Conservation (phyloP, 2,888 invertebrate species). For the Eristalis pertinax region DNA sequence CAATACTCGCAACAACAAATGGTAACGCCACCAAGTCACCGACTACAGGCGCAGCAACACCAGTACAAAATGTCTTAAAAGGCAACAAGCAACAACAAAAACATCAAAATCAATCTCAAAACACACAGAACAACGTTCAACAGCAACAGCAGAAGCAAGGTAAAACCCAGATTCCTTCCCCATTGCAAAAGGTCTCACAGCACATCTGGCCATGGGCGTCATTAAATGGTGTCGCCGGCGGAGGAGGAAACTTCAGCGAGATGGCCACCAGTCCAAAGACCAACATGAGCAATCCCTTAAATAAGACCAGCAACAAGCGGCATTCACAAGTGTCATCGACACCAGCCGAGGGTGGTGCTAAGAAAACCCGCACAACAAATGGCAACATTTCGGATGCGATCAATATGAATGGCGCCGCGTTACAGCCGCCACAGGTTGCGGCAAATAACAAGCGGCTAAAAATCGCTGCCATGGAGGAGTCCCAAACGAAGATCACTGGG, state of each 20-base stretch:
- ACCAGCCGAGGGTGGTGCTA: conserved; percentile 75
- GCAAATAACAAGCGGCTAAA: conserved; percentile 79
- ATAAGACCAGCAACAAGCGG: conserved; percentile 70
- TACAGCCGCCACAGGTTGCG: conserved; percentile 42
- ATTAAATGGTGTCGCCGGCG: conserved; percentile 25
- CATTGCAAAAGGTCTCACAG: conserved; percentile 46
- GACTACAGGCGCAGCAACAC: conserved; percentile 70
- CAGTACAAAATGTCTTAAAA: conserved; percentile 56
- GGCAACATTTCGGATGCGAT: conserved; percentile 24
- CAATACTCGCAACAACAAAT: conserved; percentile 75
- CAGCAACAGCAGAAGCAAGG: conserved; percentile 66
- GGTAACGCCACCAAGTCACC: conserved; percentile 74
- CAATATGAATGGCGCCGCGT: conserved; percentile 22
- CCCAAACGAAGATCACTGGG: conserved; percentile 91
- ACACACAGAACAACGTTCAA: conserved; percentile 15
- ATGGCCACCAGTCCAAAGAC: conserved; percentile 58
- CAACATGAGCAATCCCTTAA: conserved; percentile 46
- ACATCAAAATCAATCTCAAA: conserved; percentile 77
- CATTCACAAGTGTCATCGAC: conserved; percentile 70
- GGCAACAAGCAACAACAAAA: conserved; percentile 69
- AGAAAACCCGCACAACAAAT: conserved; percentile 76
- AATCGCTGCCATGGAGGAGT: conserved; percentile 79
- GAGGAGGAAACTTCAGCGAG: conserved; percentile 50
- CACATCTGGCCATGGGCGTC: conserved; percentile 67
- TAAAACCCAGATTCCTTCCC: conserved; percentile 38